phyloP scores from a whole-genome alignment of 2,113 vertebrate species.

The Sakesphorus luctuosus region DNA sequence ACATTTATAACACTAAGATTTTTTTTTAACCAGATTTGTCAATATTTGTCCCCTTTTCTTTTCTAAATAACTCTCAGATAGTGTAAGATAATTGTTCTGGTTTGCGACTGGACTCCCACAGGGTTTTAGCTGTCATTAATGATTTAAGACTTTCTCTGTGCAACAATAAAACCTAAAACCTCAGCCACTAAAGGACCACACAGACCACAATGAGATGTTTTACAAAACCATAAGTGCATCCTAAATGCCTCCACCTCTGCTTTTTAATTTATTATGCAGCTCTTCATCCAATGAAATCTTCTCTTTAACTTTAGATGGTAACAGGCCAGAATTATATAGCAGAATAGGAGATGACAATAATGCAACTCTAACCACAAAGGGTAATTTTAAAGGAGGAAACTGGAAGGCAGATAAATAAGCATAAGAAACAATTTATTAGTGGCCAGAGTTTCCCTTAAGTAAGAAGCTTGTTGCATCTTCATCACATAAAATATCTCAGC shows the following conservation, averaged over 20 bases:
- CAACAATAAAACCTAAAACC: neutral
- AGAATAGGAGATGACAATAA: neutral
- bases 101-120: neutral
- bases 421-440: neutral
- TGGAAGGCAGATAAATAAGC: neutral
- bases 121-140: conserved; percentile 1
- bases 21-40: neutral
- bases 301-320: neutral
- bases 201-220: neutral
- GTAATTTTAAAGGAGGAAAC: neutral
- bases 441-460: neutral
- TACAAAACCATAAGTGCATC: neutral
- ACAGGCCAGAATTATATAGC: neutral
- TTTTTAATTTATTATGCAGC: neutral
- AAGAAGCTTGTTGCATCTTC: neutral
- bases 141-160: neutral
- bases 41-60: neutral
- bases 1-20: neutral
- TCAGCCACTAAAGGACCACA: neutral
- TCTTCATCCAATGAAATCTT: neutral
- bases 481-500: neutral
- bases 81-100: neutral
- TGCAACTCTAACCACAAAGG: neutral
- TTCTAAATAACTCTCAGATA: neutral
- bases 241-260: neutral